phyloP scores from a whole-genome alignment of 2,888 invertebrate genomes.

The Drosophila ustulata region DNA sequence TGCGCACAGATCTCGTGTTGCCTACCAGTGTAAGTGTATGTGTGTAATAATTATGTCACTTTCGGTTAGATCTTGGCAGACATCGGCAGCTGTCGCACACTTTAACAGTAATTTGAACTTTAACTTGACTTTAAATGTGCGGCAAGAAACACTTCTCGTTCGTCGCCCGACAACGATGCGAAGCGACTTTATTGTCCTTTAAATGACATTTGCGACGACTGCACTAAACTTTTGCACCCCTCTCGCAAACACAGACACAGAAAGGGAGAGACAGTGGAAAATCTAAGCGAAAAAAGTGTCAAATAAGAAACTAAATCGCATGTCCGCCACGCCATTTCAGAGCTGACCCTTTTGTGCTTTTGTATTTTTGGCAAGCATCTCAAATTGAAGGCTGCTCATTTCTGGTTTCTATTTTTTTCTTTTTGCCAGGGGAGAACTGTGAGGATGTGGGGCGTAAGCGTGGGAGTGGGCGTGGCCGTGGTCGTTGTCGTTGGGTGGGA shows the following conservation, averaged over 20 bases:
- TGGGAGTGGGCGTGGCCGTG: neutral
- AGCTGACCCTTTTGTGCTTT: slow-evolving; percentile 60
- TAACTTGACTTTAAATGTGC: slow-evolving; percentile 73
- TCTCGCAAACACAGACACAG: neutral
- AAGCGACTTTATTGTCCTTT: slow-evolving; percentile 73
- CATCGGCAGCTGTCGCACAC: slow-evolving; percentile 55
- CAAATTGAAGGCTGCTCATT: slow-evolving; percentile 63
- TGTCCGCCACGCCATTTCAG: slow-evolving; percentile 53
- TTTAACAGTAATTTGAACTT: slow-evolving; percentile 75
- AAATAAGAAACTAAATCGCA: slow-evolving; percentile 81
- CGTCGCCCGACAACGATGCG: slow-evolving; percentile 15
- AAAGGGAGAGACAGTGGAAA: slow-evolving; percentile 30
- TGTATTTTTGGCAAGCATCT: slow-evolving; percentile 49
- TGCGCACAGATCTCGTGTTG: slow-evolving; percentile 41
- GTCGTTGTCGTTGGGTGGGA: neutral
- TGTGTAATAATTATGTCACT: slow-evolving; percentile 72
- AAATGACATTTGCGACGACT: slow-evolving; percentile 75
- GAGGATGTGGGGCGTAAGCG: neutral
- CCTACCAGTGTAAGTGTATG: slow-evolving; percentile 9
- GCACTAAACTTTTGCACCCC: slow-evolving; percentile 44
- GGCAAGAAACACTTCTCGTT: slow-evolving; percentile 23
- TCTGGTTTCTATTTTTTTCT: neutral
- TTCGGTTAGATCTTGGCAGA: slow-evolving; percentile 57
- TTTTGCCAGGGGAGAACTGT: slow-evolving; percentile 1
- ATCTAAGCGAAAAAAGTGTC: slow-evolving; percentile 67